Percentiles rank a stretch among this genome's conserved stretches.
These are phyloP conservation scores for Nesogale talazaci DNA, from an alignment of 2,113 vertebrate genomes.

Conservation along the genomic window DNA sequence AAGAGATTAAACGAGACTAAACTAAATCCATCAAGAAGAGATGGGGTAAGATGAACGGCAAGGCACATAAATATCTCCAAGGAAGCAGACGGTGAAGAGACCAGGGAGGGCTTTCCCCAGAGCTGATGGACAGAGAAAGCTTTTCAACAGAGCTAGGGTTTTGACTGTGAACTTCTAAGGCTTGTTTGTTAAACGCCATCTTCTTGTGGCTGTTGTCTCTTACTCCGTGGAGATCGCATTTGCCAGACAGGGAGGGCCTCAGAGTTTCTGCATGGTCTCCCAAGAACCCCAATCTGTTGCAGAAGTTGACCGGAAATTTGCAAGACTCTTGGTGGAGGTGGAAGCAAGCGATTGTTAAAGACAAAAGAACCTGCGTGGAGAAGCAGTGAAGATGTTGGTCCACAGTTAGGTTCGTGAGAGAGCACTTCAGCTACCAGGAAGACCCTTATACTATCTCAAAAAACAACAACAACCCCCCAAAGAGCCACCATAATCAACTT, in stretches of 20 bases:
- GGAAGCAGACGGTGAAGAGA: no score
- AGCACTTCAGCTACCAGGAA: background rate
- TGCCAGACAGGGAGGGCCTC: background rate
- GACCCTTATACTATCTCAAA: no score
- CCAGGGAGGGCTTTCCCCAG: no score
- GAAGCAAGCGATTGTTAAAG: background rate
- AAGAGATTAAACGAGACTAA: no score
- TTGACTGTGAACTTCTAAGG: background rate
- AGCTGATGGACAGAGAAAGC: no score
- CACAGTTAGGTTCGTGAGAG: background rate
- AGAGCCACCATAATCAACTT: background rate
- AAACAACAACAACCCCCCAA: background rate
- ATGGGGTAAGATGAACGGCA: no score
- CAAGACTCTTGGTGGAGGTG: background rate
- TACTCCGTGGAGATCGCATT: no score
- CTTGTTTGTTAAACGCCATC: background rate
- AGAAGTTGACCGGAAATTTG: constrained; percentile 17
- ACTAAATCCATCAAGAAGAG: no score
- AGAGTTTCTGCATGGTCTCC: constrained; percentile 16
- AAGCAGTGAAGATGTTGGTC: background rate
- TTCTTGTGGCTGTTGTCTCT: background rate
- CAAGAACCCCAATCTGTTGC: background rate
- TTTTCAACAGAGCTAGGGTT: background rate
- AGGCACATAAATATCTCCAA: no score
- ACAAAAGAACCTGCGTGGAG: background rate